phyloP scores from a whole-genome alignment of 2,113 vertebrate genomes.

The Anguilla japonica region DNA sequence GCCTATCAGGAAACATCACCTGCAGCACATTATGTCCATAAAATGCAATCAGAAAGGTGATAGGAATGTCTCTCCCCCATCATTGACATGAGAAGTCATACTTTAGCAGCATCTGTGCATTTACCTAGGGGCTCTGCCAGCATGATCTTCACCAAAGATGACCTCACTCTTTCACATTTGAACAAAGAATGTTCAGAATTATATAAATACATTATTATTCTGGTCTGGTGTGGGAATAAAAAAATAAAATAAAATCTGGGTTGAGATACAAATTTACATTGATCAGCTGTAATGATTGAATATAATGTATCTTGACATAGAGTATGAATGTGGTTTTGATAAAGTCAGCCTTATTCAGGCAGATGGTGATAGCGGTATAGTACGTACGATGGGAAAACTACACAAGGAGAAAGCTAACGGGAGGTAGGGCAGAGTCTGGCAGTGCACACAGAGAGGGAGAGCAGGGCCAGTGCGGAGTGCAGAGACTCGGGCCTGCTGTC shows the following conservation, averaged over 20 bases:
- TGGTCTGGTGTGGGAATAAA: background rate
- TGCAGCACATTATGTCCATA: constrained; percentile 14
- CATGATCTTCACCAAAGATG: background rate
- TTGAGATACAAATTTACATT: background rate
- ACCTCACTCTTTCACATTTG: background rate
- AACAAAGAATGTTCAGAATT: background rate
- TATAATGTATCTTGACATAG: too few species aligned
- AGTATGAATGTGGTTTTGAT: background rate
- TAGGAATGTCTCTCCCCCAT: constrained; percentile 11
- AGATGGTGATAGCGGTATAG: background rate
- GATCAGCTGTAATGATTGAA: background rate
- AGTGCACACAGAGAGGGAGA: background rate
- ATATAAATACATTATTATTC: background rate
- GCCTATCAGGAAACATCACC: constrained; percentile 9
- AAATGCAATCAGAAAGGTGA: constrained; percentile 14
- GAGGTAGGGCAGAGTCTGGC: background rate
- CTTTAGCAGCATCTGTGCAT: background rate
- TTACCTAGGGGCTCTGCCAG: background rate
- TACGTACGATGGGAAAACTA: background rate
- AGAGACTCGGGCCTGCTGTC: background rate
- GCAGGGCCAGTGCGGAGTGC: background rate
- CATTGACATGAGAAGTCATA: background rate
- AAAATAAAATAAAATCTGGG: too few species aligned
- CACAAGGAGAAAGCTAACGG: background rate
- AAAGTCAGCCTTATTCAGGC: background rate